Conservation (phyloP, 2,113 vertebrate genomes). For the Erythrolamprus reginae region DNA sequence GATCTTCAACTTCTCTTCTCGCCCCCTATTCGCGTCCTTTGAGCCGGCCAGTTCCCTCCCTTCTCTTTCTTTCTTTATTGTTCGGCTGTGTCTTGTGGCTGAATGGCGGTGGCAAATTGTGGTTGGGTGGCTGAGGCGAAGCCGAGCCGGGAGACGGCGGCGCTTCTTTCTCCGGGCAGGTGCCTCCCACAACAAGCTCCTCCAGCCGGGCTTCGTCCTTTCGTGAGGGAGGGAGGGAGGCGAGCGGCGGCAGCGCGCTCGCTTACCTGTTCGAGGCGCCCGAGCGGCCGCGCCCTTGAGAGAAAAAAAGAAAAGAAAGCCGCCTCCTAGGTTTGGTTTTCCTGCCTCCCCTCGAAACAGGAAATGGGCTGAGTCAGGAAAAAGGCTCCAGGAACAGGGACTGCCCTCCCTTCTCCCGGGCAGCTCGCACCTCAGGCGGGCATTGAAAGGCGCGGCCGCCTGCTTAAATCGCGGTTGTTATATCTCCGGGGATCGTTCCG, state of each 20-base stretch:
- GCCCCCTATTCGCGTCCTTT: neutral
- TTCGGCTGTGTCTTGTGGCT: neutral
- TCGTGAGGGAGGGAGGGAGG: neutral
- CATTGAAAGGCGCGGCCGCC: neutral
- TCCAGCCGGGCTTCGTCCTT: neutral
- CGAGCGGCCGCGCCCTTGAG: neutral
- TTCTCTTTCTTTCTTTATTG: neutral
- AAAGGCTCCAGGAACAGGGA: neutral
- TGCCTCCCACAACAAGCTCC: neutral
- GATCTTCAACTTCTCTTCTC: neutral
- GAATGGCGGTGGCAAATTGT: neutral
- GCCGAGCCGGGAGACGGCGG: neutral
- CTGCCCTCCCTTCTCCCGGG: neutral
- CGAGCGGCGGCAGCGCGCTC: neutral
- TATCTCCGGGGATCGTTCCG: neutral
- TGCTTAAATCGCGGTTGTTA: no score
- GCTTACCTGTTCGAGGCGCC: neutral
- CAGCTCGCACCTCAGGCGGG: neutral
- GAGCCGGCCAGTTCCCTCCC: neutral
- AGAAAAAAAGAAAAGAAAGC: no score
- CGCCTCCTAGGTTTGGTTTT: neutral
- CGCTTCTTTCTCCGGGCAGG: neutral
- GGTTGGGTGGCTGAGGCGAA: neutral
- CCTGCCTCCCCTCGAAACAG: slow-evolving; percentile 43
- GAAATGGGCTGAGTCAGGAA: slow-evolving; percentile 57